Evolutionary conservation across 1,140 invertebrate genomes (phyloP), one percentile per base, ranked within the genome.

Genomic region (Glossosoma conforme): DNA sequence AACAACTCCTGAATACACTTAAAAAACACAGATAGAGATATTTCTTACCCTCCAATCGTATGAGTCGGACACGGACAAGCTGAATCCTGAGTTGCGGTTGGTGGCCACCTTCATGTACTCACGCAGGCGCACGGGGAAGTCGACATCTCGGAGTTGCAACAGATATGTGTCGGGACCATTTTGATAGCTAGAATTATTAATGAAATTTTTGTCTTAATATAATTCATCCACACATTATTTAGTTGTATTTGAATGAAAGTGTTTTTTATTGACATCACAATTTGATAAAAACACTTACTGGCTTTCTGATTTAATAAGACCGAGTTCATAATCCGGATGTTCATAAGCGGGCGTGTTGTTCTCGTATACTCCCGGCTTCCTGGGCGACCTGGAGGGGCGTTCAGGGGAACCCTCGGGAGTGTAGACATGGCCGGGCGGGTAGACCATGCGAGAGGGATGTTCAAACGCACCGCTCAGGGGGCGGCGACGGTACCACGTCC

Each of bases 101-200:
- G 83, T 82, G 0, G 90, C 91, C 2, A 91, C 87, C 76, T 94
- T 92, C 87, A 94, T 91, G 65, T 96, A 96, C 68, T 93, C 87
- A 36, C 92, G 79, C 24, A 96, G 74, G 40, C 93, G 77, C 11
- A 91, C 85, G 1, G 93, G 93, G 75, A 97, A 97, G 66, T 89
- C 87, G 1, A 91, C 86, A 68, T 97, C 94, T 24, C 93, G 79
- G 11, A 96, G 71, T 69, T 97, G 93, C 4, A 98, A 75, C 2
- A 98, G 75, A 68, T 97, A 95, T 0, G 94, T 97, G 65, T 98
- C 94, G 0, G 93, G 93, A 1, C 94, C 94, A 72, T 91, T 87
- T 74, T 96, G 92, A 69, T 95, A 95, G 62, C 89, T 93, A 62
- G 18, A 72, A 73, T 38, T 44, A 20, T 6, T 18, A 3, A 18